phyloP scores from a whole-genome alignment of 92 coral and sea anemone genomes.

The Parazoanthus darwini region DNA sequence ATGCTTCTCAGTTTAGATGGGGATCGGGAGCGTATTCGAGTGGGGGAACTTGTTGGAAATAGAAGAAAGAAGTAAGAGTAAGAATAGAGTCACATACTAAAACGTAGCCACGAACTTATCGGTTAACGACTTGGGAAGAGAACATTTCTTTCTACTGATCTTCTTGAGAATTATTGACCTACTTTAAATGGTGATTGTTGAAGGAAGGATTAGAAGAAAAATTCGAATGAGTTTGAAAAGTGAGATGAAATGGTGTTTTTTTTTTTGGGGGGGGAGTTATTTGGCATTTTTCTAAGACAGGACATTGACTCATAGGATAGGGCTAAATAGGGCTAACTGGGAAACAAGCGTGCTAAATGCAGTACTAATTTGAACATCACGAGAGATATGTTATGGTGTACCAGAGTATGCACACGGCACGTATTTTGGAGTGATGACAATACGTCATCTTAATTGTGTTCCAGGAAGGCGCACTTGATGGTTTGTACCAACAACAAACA shows the following conservation, averaged over 20 bases:
- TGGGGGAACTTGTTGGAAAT: not conserved
- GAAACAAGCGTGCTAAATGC: not conserved
- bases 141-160: no score
- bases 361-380: not conserved
- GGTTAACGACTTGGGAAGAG: no score
- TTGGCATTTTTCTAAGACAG: no score
- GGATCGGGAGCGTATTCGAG: not conserved
- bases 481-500: constrained; percentile 65
- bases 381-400: not conserved
- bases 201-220: no score
- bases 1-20: not conserved
- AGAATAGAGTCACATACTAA: no score
- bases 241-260: no score
- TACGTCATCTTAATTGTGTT: not conserved
- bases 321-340: not conserved
- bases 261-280: no score
- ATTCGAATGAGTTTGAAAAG: no score
- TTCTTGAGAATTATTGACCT: no score
- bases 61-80: no score
- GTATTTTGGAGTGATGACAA: not conserved
- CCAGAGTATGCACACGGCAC: not conserved
- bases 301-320: not conserved
- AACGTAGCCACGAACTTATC: no score
- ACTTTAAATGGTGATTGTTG: no score
- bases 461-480: constrained; percentile 76